These are phyloP conservation scores for Gavia stellata DNA, from an alignment of 2,113 vertebrate species.

Conservation along the genomic window DNA sequence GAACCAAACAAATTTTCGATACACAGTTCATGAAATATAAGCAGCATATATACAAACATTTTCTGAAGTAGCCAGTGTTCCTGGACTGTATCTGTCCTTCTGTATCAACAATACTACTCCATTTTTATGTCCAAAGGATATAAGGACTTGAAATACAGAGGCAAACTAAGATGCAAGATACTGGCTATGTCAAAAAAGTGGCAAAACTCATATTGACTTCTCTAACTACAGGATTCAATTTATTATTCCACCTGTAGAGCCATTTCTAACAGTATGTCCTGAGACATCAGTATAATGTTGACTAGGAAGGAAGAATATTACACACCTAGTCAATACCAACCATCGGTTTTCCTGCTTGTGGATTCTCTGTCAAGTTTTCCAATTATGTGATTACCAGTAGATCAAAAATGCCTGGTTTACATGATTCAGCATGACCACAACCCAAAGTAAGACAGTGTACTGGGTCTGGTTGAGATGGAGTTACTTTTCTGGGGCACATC, in stretches of 20 bases:
- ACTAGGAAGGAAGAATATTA: background rate
- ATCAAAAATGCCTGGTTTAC: background rate
- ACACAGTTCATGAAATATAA: background rate
- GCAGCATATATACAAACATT: background rate
- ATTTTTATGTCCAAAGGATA: background rate
- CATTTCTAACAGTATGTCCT: background rate
- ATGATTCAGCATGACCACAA: background rate
- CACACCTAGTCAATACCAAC: background rate
- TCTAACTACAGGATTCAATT: background rate
- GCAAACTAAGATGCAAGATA: background rate
- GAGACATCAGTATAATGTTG: background rate
- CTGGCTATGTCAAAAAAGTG: background rate
- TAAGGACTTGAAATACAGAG: background rate
- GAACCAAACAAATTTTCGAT: background rate
- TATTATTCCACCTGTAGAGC: background rate
- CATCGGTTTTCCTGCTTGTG: background rate
- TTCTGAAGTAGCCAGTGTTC: background rate
- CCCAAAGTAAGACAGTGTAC: background rate
- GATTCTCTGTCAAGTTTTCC: background rate
- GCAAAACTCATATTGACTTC: background rate
- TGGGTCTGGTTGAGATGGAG: background rate
- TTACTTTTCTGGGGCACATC: background rate
- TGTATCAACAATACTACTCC: background rate
- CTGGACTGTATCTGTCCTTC: background rate
- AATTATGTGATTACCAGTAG: background rate